phyloP scores from a whole-genome alignment of 1,140 invertebrate species.

The Halesus radiatus region DNA sequence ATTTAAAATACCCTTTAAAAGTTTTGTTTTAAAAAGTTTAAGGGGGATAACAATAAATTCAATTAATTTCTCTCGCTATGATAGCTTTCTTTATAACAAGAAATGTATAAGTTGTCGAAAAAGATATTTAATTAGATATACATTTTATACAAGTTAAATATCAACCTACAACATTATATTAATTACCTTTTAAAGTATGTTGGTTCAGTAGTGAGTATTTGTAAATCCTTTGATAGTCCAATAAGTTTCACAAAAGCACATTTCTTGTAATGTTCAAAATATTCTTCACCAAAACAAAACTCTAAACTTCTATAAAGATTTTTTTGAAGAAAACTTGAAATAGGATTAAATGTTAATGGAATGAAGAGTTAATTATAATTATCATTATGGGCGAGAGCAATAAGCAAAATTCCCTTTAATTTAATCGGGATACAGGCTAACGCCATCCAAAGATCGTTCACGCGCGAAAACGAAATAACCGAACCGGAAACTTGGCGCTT shows the following conservation, averaged over 20 bases:
- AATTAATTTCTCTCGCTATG: no score
- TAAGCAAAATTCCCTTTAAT: constrained; percentile 1
- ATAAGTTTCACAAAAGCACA: constrained; percentile 19
- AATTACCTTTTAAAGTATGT: neutral
- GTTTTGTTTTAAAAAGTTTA: no score
- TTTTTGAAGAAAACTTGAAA: no score
- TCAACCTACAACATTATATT: no score
- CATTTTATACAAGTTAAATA: no score
- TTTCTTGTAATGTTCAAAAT: neutral
- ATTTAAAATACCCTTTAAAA: no score
- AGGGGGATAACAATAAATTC: no score
- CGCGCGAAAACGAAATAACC: constrained; percentile 43
- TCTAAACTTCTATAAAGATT: no score
- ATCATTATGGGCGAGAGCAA: neutral
- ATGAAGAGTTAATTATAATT: neutral
- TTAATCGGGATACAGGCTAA: neutral
- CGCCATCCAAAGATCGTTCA: constrained; percentile 33
- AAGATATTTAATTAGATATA: no score
- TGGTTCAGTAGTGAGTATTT: neutral
- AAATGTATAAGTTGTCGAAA: no score
- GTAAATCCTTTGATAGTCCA: constrained; percentile 24
- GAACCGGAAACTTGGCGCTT: constrained; percentile 21
- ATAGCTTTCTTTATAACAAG: no score
- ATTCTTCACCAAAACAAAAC: neutral
- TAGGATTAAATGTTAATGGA: neutral